Evolutionary conservation across 2,888 invertebrate genomes (phyloP).

Genomic region (Saturnia pavonia): DNA sequence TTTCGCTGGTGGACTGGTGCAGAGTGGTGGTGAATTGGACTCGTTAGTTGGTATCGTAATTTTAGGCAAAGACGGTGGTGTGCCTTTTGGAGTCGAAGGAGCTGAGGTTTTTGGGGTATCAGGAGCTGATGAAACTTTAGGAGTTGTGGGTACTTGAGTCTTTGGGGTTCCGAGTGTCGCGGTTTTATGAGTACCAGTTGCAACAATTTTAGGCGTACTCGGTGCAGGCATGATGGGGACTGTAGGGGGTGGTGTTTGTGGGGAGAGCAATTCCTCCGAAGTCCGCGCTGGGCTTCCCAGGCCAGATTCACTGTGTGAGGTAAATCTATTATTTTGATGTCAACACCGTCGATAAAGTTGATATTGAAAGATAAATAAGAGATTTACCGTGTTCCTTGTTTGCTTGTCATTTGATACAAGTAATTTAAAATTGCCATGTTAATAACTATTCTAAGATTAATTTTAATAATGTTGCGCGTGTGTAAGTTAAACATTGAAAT

Average conservation of each 20-base stretch:
- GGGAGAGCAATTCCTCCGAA: conserved; percentile 68
- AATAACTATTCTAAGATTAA: no score
- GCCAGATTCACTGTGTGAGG: conserved; percentile 65
- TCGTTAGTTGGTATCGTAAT: conserved; percentile 43
- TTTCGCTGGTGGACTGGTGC: conserved; percentile 67
- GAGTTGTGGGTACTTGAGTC: conserved; percentile 23
- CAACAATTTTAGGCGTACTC: conserved; percentile 31
- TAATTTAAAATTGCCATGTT: no score
- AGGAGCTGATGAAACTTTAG: conserved; percentile 37
- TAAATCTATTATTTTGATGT: background rate
- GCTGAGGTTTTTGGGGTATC: conserved; percentile 32
- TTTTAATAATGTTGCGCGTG: no score
- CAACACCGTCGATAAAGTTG: background rate
- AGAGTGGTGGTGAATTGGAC: conserved; percentile 67
- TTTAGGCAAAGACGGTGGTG: conserved; percentile 44
- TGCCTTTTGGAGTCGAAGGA: conserved; percentile 37
- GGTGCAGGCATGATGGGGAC: conserved; percentile 37
- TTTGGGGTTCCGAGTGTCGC: conserved; percentile 37
- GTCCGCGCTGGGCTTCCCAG: conserved; percentile 70
- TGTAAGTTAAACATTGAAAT: no score
- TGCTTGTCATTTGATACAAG: no score
- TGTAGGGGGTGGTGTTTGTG: conserved; percentile 62
- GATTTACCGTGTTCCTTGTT: no score
- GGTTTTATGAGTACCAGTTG: conserved; percentile 33
- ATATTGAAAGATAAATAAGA: background rate